phyloP scores from a whole-genome alignment of 2,888 invertebrate species.

The Dicranocentrus wangi region DNA sequence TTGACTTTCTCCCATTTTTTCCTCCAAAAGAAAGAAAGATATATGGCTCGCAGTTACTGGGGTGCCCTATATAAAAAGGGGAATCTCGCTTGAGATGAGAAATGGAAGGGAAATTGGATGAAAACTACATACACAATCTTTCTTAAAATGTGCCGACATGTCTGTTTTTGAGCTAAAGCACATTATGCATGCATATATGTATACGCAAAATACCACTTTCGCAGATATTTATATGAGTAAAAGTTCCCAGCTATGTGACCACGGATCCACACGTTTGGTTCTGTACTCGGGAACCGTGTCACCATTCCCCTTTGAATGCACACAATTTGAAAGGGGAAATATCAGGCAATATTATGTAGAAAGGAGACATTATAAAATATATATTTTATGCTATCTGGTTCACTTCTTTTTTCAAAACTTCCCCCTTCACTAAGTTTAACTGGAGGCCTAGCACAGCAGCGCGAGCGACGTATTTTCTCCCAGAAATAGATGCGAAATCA shows the following conservation, averaged over 20 bases:
- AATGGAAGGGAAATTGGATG: conserved; percentile 59
- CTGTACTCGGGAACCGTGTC: conserved; percentile 54
- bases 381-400: conserved; percentile 60
- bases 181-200: conserved; percentile 14
- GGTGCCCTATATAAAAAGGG: conserved; percentile 45
- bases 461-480: conserved; percentile 39
- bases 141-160: not conserved
- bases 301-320: conserved; percentile 29
- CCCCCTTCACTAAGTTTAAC: conserved; percentile 19
- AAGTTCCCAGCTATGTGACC: too few species aligned
- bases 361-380: conserved; percentile 40
- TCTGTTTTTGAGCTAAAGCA: not conserved
- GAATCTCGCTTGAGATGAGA: conserved; percentile 35
- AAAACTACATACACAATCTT: conserved; percentile 36
- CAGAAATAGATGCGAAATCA: conserved; percentile 29
- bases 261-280: not conserved
- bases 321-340: not conserved
- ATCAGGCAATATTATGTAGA: not conserved
- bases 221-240: too few species aligned
- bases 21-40: conserved; percentile 44
- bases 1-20: conserved; percentile 56
- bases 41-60: conserved; percentile 56
- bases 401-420: conserved; percentile 43
- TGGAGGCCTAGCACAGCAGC: conserved; percentile 45
- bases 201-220: not conserved